phyloP scores from a whole-genome alignment of 2,113 vertebrate species.

The Vimba vimba region DNA sequence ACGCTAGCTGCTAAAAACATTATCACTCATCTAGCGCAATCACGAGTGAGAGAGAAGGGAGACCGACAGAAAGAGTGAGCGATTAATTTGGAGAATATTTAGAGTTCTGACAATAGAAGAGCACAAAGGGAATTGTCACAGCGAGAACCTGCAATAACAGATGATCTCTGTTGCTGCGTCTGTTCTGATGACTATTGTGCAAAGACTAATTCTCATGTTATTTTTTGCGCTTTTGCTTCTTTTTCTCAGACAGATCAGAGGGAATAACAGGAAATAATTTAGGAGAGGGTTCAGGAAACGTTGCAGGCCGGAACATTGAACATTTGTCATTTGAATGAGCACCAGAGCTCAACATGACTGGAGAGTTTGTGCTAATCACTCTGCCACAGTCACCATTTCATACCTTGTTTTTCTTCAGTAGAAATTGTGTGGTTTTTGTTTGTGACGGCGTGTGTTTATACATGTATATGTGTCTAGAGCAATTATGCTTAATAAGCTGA shows the following conservation, averaged over 20 bases:
- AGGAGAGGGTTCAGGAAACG: background rate
- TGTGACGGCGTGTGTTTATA: background rate
- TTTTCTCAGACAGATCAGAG: background rate
- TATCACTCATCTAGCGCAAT: slow-evolving; percentile 40
- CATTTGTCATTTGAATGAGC: background rate
- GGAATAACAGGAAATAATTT: background rate
- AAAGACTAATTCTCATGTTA: background rate
- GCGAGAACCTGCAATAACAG: slow-evolving; percentile 14
- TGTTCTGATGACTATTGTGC: slow-evolving; percentile 1
- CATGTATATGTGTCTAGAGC: background rate
- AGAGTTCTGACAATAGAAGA: slow-evolving; percentile 33
- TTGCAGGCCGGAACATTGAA: background rate
- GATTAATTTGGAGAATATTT: slow-evolving; percentile 31
- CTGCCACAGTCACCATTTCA: background rate
- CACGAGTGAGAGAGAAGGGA: slow-evolving; percentile 34
- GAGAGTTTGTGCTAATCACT: background rate
- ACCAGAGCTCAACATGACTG: background rate
- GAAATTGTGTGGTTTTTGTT: background rate
- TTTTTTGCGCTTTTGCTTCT: background rate
- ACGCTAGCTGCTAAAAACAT: slow-evolving; percentile 41
- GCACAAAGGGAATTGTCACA: slow-evolving; percentile 29
- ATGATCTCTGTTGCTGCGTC: slow-evolving; percentile 10
- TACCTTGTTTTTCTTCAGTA: background rate
- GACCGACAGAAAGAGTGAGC: slow-evolving; percentile 25
- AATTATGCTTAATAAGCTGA: background rate